phyloP scores from a whole-genome alignment of 2,888 invertebrate genomes.

The Didymodactylos carnosus region DNA sequence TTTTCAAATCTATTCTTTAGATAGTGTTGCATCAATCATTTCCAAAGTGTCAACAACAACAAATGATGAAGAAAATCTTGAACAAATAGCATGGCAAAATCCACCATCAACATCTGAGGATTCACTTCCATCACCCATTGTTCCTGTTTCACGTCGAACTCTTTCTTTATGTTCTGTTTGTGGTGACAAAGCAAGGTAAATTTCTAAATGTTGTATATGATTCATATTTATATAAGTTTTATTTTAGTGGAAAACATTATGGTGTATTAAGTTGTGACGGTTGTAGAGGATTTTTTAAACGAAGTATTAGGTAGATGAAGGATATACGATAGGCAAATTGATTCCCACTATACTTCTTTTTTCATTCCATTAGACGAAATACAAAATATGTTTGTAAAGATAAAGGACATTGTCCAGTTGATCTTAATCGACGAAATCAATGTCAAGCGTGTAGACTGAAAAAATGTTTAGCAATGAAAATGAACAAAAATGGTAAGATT shows the following conservation, averaged over 20 bases:
- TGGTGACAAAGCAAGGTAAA: conserved; percentile 34
- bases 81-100: no score
- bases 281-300: conserved; percentile 69
- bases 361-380: conserved; percentile 40
- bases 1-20: no score
- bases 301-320: conserved; percentile 49
- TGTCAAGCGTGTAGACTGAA: conserved; percentile 80
- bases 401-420: conserved; percentile 62
- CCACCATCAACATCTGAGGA: no score
- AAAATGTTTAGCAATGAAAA: conserved; percentile 70
- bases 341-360: conserved; percentile 1
- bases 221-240: no score
- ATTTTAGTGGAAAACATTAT: conserved; percentile 42
- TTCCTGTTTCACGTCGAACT: no score
- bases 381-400: conserved; percentile 79
- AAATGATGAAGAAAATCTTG: no score
- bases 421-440: conserved; percentile 72
- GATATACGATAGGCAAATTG: conserved; percentile 34
- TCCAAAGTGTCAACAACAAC: neutral
- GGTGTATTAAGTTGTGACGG: conserved; percentile 40
- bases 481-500: conserved; percentile 70
- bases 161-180: conserved; percentile 30
- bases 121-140: no score
- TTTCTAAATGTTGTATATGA: no score
- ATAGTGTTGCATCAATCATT: neutral